Conservation (phyloP, 1,140 invertebrate species). For the Hestina assimilis region DNA sequence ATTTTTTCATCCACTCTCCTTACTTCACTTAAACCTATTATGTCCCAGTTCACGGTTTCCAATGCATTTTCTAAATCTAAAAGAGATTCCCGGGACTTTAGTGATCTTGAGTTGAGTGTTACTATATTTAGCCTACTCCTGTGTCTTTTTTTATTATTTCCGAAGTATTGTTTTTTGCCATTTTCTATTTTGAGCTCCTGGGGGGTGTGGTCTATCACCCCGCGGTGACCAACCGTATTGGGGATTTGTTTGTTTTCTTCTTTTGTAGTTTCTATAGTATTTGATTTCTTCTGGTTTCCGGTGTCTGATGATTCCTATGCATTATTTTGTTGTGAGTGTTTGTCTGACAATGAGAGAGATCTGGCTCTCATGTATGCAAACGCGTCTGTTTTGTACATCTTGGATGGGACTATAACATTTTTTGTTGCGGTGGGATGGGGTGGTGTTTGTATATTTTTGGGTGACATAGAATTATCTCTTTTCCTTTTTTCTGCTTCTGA, state of each 20-base stretch:
- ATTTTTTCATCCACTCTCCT: constrained; percentile 28
- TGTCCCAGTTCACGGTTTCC: constrained; percentile 28
- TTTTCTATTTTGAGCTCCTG: background rate
- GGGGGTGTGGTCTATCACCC: constrained; percentile 12
- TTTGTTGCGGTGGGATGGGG: background rate
- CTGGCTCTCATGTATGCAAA: background rate
- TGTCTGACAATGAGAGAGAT: background rate
- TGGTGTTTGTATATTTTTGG: background rate
- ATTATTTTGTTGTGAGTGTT: background rate
- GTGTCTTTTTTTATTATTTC: no score
- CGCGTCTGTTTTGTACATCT: background rate
- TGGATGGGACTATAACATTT: background rate
- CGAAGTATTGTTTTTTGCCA: background rate
- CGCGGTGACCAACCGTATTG: constrained; percentile 10
- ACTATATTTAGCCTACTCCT: background rate
- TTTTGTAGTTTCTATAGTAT: background rate
- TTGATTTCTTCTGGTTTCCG: background rate
- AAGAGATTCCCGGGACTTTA: constrained; percentile 22
- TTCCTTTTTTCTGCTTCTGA: background rate
- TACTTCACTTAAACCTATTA: constrained; percentile 27
- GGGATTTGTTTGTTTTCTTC: constrained; percentile 9
- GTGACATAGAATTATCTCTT: background rate
- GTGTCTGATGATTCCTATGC: background rate
- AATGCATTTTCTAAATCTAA: constrained; percentile 31
- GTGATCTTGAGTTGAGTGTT: constrained; percentile 20